Base-by-base conservation (phyloP, 1,140 invertebrate species). In the Hyphantria cunea region DNA sequence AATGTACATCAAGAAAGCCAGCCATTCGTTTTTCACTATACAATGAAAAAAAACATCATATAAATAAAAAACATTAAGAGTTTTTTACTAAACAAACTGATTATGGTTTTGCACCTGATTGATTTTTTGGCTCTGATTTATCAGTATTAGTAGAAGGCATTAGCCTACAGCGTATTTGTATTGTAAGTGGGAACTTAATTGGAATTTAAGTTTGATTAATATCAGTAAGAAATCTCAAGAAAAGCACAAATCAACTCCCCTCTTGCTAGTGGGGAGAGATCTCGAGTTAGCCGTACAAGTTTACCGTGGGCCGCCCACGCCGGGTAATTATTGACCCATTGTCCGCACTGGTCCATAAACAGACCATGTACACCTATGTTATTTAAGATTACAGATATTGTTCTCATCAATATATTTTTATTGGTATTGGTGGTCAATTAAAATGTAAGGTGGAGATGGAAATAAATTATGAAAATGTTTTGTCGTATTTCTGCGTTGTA, bases 331-430 rank as follows among this genome's bases (percentile, higher is more conserved):
- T 54, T 50, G 34, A 15, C 61, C 64, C 54, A 70, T 70, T 70
- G 68, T 70, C 60, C 64, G 37, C 50, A 58, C 44, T 52, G 62
- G 63, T 54, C 66, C 53, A 63, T 72, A 77, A 70, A 60, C 56
- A 60, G 12, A 10, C 33, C 31, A n/a, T 51, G 15, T 25, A 25
- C 48, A 12, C 25, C 50, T 25, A 51, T 34, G 56, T 60, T 60
- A 48, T 47, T 31, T 32, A 32, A 51, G 56, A 60, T 60, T 37
- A 0, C 34, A 51, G 56, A 51, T 60, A 60, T 51, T 11, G 17
- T 32, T 49, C 25, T 25, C 6, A 32, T 55, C 10, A 13, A 13
- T 42, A 41, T 41, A 50, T 32, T n/a, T n/a, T 32, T 31, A 15
- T 13, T n/a, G 9, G 12, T 25, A 5, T 5, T 5, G 17, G 17